Conservation (phyloP, 2,113 vertebrate species). For the Guaruba guarouba region DNA sequence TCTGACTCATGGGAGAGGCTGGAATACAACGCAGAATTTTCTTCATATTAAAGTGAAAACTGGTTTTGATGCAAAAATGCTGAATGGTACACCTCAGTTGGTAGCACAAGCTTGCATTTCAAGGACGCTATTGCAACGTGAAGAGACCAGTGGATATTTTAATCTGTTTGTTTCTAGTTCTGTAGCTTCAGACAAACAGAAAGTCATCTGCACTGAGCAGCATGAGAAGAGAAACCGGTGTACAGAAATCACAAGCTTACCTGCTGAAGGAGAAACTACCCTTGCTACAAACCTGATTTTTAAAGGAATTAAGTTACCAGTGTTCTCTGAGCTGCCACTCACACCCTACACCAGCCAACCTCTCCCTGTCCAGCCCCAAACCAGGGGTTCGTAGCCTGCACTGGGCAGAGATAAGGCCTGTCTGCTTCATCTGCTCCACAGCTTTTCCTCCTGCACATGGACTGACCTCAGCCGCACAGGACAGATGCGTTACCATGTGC, state of each 20-base stretch:
- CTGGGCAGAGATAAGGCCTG: neutral
- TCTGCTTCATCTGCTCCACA: neutral
- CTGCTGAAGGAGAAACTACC: neutral
- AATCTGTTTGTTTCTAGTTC: neutral
- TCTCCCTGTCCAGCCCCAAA: neutral
- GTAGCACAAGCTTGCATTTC: neutral
- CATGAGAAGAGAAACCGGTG: neutral
- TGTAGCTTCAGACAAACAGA: neutral
- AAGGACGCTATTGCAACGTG: rapidly evolving
- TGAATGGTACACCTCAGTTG: neutral
- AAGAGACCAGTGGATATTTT: neutral
- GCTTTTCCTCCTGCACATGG: neutral
- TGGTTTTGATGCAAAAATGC: neutral
- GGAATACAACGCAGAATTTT: neutral
- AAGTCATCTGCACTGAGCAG: neutral
- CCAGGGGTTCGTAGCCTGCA: neutral
- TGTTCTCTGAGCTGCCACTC: rapidly evolving
- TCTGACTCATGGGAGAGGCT: neutral
- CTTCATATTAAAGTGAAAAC: neutral
- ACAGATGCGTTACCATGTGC: rapidly evolving
- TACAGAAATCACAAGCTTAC: neutral
- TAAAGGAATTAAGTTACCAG: neutral
- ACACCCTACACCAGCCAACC: rapidly evolving
- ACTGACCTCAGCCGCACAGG: rapidly evolving
- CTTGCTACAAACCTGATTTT: neutral